phyloP scores from a whole-genome alignment of 2,797 vertebrate species.

The Acanthis flammea region DNA sequence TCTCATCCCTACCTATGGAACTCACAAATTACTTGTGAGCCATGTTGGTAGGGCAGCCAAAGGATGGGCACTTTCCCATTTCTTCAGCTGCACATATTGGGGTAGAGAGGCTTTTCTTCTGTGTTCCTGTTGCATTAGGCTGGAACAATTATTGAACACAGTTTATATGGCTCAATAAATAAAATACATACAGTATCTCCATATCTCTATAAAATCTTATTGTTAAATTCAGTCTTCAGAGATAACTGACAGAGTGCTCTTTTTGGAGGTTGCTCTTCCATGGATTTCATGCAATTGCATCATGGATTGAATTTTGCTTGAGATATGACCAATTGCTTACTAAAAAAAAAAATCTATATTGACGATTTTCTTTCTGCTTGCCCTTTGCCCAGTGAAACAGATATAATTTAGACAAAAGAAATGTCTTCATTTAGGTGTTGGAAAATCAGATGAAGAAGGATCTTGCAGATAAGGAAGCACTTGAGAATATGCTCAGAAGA shows the following conservation, averaged over 20 bases:
- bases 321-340: neutral
- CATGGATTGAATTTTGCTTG: neutral
- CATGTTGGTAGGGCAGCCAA: neutral
- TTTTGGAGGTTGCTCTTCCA: neutral
- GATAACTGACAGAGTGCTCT: neutral
- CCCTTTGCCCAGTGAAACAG: conserved; percentile 30
- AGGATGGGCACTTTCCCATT: neutral
- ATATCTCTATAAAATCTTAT: neutral
- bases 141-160: neutral
- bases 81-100: neutral
- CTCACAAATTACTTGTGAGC: neutral
- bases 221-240: neutral
- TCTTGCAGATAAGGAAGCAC: conserved; percentile 91
- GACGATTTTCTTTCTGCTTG: conserved; percentile 40
- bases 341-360: neutral
- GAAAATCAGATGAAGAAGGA: conserved; percentile 97
- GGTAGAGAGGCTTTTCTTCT: neutral
- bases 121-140: neutral
- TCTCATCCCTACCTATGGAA: neutral
- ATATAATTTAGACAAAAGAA: conserved; percentile 71
- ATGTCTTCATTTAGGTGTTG: conserved; percentile 81
- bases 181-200: neutral
- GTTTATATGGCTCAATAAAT: neutral
- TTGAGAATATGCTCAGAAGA: conserved; percentile 87
- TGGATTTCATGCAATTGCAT: neutral